These are phyloP conservation scores for Laticauda laticaudata DNA, from an alignment of 2,113 vertebrate genomes.

Conservation along the genomic window DNA sequence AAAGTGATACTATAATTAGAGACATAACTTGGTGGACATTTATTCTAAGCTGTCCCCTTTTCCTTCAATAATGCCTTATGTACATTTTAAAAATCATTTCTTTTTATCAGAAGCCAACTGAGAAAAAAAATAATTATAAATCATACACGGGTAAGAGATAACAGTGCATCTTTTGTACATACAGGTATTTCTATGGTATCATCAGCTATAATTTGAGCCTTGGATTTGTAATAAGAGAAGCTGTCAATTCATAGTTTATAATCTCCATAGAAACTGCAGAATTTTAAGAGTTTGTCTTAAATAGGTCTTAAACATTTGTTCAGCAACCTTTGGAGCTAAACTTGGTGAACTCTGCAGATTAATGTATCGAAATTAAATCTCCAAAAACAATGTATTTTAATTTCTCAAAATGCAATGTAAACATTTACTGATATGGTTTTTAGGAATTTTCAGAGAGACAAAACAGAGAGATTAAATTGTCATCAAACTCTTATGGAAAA, in stretches of 20 bases:
- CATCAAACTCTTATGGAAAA: not conserved
- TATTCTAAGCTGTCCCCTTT: not conserved
- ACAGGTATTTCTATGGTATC: too few species aligned
- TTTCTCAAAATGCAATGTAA: not conserved
- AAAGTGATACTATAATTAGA: not conserved
- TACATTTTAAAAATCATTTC: not conserved
- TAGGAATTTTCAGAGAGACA: not conserved
- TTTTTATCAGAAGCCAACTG: not conserved
- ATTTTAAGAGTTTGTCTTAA: too few species aligned
- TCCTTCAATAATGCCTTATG: not conserved
- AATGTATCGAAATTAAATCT: not conserved
- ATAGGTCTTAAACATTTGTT: not conserved
- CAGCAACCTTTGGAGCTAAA: not conserved
- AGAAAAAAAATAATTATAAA: too few species aligned
- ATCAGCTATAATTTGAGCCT: too few species aligned
- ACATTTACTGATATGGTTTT: not conserved
- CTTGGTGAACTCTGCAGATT: not conserved
- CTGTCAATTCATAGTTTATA: too few species aligned
- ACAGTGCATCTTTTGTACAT: too few species aligned
- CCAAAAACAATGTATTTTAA: not conserved
- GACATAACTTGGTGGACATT: not conserved
- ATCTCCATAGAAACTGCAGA: too few species aligned
- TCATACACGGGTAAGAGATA: too few species aligned
- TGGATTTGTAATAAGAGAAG: too few species aligned
- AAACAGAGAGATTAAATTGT: not conserved